phyloP scores from a whole-genome alignment of 2,113 vertebrate genomes.

The Ammodytes dubius region DNA sequence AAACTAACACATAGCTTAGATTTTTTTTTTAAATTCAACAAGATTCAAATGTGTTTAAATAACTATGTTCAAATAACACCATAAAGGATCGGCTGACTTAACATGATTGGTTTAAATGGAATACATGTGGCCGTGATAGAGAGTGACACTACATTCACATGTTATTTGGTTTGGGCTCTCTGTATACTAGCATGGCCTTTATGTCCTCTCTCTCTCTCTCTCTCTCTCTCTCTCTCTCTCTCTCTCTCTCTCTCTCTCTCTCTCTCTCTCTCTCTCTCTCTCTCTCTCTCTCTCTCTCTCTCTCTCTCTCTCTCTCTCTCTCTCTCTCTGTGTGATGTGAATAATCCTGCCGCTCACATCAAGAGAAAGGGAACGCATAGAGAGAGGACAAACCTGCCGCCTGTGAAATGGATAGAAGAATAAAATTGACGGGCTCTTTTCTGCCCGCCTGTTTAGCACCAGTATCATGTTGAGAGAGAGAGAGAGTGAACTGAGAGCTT shows the following conservation, averaged over 20 bases:
- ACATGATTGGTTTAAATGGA: no score
- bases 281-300: no score
- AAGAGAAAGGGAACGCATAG: conserved; percentile 17
- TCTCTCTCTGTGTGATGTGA: conserved; percentile 54
- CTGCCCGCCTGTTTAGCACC: conserved; percentile 24
- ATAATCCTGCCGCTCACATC: conserved; percentile 42
- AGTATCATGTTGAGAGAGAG: not conserved
- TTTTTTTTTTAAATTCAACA: no score
- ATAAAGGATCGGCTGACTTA: no score
- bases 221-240: no score
- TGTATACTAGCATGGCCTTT: not conserved
- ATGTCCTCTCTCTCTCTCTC: not conserved
- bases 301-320: conserved; percentile 27
- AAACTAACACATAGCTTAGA: no score
- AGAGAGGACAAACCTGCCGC: not conserved
- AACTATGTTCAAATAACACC: no score
- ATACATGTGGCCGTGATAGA: no score
- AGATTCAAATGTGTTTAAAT: no score
- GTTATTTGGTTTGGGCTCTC: conserved; percentile 30
- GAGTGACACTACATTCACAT: conserved; percentile 11
- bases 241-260: not conserved
- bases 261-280: conserved; percentile 11
- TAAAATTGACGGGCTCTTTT: conserved; percentile 13
- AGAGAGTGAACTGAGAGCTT: conserved; percentile 13
- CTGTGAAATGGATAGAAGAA: conserved; percentile 50